Conservation (phyloP, 2,888 invertebrate species). For the Drosophila quinaria region DNA sequence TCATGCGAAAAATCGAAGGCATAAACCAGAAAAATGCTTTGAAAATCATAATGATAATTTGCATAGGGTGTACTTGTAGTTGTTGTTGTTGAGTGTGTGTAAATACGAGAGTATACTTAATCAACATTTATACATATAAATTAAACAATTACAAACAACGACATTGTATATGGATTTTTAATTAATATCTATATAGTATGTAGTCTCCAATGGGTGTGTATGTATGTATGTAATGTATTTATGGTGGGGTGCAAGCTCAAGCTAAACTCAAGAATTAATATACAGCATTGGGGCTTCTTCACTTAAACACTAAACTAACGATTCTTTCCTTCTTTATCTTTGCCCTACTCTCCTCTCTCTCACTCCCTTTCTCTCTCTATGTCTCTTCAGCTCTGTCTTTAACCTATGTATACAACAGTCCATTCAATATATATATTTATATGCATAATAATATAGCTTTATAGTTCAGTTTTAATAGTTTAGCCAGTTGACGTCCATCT, state of each 20-base stretch:
- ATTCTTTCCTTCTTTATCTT: constrained; percentile 40
- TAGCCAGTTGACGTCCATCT: constrained; percentile 23
- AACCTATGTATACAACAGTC: constrained; percentile 71
- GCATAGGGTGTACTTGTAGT: neutral
- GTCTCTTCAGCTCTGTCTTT: no score
- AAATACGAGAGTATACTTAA: constrained; percentile 59
- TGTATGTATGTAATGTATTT: constrained; percentile 34
- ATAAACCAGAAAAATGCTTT: constrained; percentile 36
- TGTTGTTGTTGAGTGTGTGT: constrained; percentile 1
- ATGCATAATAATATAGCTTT: constrained; percentile 46
- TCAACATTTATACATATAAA: constrained; percentile 71
- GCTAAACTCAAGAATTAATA: constrained; percentile 58
- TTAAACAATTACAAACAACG: constrained; percentile 78
- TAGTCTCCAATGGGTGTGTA: constrained; percentile 24
- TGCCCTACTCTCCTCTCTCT: constrained; percentile 11
- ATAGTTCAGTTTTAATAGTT: constrained; percentile 20
- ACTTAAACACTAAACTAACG: constrained; percentile 66
- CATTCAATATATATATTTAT: constrained; percentile 43
- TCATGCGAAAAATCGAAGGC: constrained; percentile 41
- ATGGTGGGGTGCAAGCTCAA: constrained; percentile 73
- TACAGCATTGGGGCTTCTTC: constrained; percentile 38
- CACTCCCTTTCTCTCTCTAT: constrained; percentile 1
- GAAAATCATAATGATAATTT: constrained; percentile 18
- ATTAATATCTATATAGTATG: constrained; percentile 26
- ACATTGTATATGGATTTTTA: constrained; percentile 42